Evolutionary conservation across 2,797 vertebrate genomes (phyloP), one percentile per base, ranked within the genome.

Genomic region (Chloroceryle amazona): DNA sequence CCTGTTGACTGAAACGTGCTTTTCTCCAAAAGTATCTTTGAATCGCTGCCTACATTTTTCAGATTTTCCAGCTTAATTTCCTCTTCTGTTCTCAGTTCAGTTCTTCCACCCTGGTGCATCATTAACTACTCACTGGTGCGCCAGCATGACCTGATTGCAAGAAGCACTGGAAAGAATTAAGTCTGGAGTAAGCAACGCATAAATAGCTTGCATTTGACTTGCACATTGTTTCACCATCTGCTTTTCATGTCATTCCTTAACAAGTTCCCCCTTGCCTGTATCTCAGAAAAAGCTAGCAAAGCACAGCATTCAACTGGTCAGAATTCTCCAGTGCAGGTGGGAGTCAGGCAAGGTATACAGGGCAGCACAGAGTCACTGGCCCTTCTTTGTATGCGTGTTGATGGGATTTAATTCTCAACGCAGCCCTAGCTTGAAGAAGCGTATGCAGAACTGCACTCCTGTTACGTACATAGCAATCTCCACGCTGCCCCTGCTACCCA

Each of bases 11-110:
- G 29, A 88, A 28, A 65, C 5, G 1, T 1, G n/a, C 51, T 84
- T 58, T 83, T 81, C 52, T 80, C 57, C 57, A 73, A 37, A 22
- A 95, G 82, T 2, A 81, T 73, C 28, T 88, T 3, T 83, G 85
- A 96, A 83, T 72, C 62, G 13, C 62, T 79, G 90, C 73, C 93
- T 79, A 26, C n/a, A 86, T 86, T 82, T 70, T 89, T 79, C 70
- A 90, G 31, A 83, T 81, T 95, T 94, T 86, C 88, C 88, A 92
- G 70, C 54, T 42, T 68, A 8, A 95, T 84, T 90, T 93, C 82
- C 82, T 90, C 54, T 33, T 65, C 68, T 71, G 52, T 42, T 88
- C 55, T 65, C 46, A 88, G 61, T 37, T 93, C 68, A 91, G 16
- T 88, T 74, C 93, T 63, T 44, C 57, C 19, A 68, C 73, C 49